A percentile compares a stretch with the other conserved stretches of the same genome.
phyloP scores from a whole-genome alignment of 2,797 vertebrate genomes.

The Chiroxiphia lanceolata region DNA sequence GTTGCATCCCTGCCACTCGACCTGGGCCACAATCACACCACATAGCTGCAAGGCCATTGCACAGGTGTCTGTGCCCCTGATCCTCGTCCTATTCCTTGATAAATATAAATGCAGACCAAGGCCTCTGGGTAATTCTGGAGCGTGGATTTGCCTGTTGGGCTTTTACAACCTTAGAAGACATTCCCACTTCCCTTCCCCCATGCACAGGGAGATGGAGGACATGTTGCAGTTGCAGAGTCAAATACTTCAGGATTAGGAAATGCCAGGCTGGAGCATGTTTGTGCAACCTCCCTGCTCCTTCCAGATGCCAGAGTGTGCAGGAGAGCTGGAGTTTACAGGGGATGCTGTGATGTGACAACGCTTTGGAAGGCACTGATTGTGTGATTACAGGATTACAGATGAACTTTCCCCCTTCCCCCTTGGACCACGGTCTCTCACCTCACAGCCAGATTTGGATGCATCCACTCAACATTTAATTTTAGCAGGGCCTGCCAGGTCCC shows the following conservation, averaged over 20 bases:
- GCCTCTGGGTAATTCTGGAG: not conserved
- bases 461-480: not conserved
- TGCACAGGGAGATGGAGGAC: not conserved
- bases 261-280: not conserved
- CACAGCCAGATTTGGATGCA: not conserved
- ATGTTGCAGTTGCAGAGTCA: not conserved
- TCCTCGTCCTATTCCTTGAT: not conserved
- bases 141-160: not conserved
- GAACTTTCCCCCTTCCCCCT: accelerated
- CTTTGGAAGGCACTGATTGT: not conserved
- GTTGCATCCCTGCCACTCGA: not conserved
- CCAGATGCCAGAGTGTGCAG: not conserved
- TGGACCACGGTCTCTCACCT: not conserved
- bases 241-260: not conserved
- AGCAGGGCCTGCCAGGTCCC: not conserved
- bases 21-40: not conserved
- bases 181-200: accelerated
- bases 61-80: not conserved
- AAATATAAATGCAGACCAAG: not conserved
- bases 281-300: not conserved
- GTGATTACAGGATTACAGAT: not conserved
- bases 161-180: not conserved
- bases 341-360: not conserved
- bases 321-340: not conserved
- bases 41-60: not conserved